A percentile compares a stretch with the other conserved stretches of the same genome.
These are phyloP conservation scores for Amblyteles armatorius DNA, from an alignment of 2,888 invertebrate genomes.

Conservation along the genomic window DNA sequence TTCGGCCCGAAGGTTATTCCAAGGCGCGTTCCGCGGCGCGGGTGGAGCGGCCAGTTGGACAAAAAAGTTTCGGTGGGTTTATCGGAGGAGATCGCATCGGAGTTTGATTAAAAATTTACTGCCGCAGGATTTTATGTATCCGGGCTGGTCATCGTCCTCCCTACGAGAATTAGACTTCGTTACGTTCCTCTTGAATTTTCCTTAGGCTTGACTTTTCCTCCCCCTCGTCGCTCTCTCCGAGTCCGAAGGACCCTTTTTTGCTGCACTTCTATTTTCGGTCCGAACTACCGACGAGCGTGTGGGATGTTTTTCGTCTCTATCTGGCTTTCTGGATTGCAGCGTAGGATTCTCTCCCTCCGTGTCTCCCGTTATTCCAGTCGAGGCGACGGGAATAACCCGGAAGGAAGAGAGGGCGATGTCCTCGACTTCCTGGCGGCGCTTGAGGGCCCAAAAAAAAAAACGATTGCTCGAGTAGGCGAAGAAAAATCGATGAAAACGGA, in stretches of 20 bases:
- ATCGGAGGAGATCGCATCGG: constrained; percentile 16
- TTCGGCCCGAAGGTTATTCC: not conserved
- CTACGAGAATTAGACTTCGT: no score
- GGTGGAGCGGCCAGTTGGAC: not conserved
- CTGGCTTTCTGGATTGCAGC: not conserved
- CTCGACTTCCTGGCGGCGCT: constrained; percentile 46
- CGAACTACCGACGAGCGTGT: constrained; percentile 14
- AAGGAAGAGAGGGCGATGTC: constrained; percentile 60
- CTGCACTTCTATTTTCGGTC: constrained; percentile 58
- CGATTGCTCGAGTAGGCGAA: not conserved
- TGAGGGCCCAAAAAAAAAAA: constrained; percentile 18
- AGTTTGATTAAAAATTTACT: constrained; percentile 32
- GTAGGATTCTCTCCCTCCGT: constrained; percentile 19
- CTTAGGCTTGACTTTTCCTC: not conserved
- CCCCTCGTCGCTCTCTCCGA: constrained; percentile 29
- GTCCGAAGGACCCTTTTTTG: constrained; percentile 50
- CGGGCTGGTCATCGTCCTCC: no score
- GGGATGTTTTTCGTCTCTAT: constrained; percentile 7
- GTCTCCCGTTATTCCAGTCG: constrained; percentile 31
- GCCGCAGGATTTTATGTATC: not conserved
- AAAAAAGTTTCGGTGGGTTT: constrained; percentile 30
- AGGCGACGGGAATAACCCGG: constrained; percentile 62
- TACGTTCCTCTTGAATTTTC: not conserved
- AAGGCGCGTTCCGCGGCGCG: not conserved
- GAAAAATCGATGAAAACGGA: not conserved